Conservation (phyloP, 1,140 invertebrate species). For the Drosophila trapezifrons region DNA sequence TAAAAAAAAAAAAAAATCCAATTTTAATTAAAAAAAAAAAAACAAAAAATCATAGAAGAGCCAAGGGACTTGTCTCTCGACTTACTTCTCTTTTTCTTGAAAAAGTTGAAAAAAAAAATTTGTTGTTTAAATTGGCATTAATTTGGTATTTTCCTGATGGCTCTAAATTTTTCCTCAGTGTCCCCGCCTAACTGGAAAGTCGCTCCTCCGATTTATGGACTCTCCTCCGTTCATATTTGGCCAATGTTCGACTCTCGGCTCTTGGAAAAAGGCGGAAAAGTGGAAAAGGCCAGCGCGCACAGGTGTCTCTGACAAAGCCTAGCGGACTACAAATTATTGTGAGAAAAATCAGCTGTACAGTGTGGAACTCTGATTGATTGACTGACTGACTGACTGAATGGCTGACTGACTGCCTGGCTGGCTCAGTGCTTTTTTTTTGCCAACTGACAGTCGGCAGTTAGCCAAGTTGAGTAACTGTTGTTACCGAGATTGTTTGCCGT, state of each 20-base stretch:
- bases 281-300: constrained; percentile 38
- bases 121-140: no score
- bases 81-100: not conserved
- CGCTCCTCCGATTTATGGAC: constrained; percentile 69
- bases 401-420: constrained; percentile 23
- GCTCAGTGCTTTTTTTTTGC: constrained; percentile 39
- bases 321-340: constrained; percentile 79
- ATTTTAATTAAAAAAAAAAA: no score
- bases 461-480: constrained; percentile 61
- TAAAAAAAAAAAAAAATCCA: no score
- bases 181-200: constrained; percentile 58
- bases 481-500: constrained; percentile 46
- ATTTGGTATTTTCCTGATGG: no score
- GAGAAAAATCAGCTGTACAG: constrained; percentile 75
- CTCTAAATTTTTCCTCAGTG: not conserved
- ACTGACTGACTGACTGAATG: constrained; percentile 36
- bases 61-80: no score
- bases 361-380: constrained; percentile 55
- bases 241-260: constrained; percentile 3
- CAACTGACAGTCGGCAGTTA: constrained; percentile 47
- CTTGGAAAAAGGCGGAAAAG: constrained; percentile 33
- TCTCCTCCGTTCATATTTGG: constrained; percentile 43
- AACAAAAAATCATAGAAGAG: no score
- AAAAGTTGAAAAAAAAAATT: no score
- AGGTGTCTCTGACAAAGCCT: constrained; percentile 73